Percentiles rank a stretch among this genome's conserved stretches.
Conservation (phyloP, 1,140 invertebrate species). For the Nebria ingens region DNA sequence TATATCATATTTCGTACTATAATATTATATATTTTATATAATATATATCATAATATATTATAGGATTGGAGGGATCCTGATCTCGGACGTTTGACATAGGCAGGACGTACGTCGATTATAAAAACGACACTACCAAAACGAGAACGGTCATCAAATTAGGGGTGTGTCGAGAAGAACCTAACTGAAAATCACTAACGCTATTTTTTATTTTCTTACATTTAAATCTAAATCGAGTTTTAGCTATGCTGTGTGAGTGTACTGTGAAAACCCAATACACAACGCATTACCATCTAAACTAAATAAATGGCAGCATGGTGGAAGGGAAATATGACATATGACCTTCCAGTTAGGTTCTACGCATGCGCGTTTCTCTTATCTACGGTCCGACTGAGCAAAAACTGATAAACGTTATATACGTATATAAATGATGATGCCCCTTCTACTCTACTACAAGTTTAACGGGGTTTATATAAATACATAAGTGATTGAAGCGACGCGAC, state of each 20-base stretch:
- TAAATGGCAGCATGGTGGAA: too few species aligned
- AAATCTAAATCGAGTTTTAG: too few species aligned
- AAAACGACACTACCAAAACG: constrained; percentile 6
- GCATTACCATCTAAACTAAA: neutral
- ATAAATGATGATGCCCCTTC: neutral
- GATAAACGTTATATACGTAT: neutral
- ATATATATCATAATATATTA: neutral
- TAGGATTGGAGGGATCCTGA: constrained; percentile 7
- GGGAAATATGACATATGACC: too few species aligned
- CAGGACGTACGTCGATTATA: constrained; percentile 5
- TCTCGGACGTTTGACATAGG: constrained; percentile 6
- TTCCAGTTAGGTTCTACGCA: neutral
- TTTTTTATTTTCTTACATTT: neutral
- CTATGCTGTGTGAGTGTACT: too few species aligned
- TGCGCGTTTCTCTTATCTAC: neutral
- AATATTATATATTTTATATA: neutral
- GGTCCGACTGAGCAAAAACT: constrained; percentile 7
- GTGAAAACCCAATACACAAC: neutral
- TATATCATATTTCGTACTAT: neutral
- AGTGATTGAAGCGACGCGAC: too few species aligned
- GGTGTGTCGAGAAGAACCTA: neutral
- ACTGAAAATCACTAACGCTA: neutral
- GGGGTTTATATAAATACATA: too few species aligned
- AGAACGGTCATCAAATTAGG: constrained; percentile 1
- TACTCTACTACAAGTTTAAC: too few species aligned